Conservation (phyloP, 2,888 invertebrate genomes). For the Rugalucina vietnamica region DNA sequence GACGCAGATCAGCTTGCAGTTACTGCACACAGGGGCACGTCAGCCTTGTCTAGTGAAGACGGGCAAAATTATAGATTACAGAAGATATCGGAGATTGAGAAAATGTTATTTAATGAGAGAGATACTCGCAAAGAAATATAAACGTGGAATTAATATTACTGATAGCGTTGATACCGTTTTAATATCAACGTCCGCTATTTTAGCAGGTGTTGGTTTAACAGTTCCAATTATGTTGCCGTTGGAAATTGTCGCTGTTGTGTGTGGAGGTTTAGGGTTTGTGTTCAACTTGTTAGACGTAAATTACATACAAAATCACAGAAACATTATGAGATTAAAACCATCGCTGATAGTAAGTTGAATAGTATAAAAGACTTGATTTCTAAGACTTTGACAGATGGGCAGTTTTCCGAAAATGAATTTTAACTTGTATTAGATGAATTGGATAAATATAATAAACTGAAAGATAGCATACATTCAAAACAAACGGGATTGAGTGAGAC, state of each 20-base stretch:
- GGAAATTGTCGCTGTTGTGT: constrained; percentile 42
- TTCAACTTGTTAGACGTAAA: constrained; percentile 2
- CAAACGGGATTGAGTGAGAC: neutral
- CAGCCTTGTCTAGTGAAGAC: constrained; percentile 37
- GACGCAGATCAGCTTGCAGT: no score
- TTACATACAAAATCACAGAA: neutral
- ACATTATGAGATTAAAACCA: neutral
- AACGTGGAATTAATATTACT: constrained; percentile 45
- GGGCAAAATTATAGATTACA: constrained; percentile 55
- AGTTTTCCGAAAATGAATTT: constrained; percentile 1
- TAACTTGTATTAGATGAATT: neutral
- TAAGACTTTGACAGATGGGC: neutral
- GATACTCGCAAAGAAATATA: constrained; percentile 45
- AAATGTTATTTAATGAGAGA: constrained; percentile 41
- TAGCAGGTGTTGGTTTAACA: constrained; percentile 29
- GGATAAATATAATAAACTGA: constrained; percentile 1
- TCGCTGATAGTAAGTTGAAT: constrained; percentile 1
- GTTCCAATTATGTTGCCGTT: constrained; percentile 36
- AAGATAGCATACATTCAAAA: neutral
- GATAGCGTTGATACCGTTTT: constrained; percentile 48
- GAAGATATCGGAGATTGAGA: constrained; percentile 48
- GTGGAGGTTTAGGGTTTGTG: constrained; percentile 34
- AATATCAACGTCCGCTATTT: constrained; percentile 35
- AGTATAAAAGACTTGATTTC: constrained; percentile 1
- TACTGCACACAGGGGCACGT: no score